phyloP scores from a whole-genome alignment of 2,113 vertebrate genomes.

The Aramus guarauna region DNA sequence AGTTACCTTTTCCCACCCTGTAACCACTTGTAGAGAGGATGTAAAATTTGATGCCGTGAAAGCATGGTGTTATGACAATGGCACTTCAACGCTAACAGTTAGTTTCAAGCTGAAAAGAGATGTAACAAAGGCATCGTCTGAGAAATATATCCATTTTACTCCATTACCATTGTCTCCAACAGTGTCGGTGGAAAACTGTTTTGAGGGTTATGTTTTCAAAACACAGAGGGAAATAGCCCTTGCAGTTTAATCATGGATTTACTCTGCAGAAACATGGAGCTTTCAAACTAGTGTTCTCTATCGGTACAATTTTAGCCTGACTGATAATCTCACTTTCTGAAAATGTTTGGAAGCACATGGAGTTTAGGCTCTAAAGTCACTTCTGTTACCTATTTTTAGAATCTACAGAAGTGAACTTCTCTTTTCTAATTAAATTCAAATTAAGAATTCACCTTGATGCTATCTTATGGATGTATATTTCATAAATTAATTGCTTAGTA shows the following conservation, averaged over 20 bases:
- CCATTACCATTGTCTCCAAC: background rate
- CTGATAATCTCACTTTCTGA: background rate
- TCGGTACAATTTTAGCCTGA: background rate
- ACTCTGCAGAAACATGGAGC: background rate
- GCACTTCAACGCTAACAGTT: background rate
- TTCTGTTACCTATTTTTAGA: background rate
- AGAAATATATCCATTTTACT: background rate
- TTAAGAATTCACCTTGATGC: background rate
- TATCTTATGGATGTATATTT: background rate
- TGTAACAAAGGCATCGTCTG: background rate
- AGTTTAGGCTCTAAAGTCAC: background rate
- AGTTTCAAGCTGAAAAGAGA: background rate
- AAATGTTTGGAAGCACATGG: background rate
- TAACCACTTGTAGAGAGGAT: background rate
- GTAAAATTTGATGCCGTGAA: background rate
- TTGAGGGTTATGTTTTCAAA: background rate
- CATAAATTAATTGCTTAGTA: background rate
- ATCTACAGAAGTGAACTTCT: background rate
- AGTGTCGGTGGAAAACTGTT: background rate
- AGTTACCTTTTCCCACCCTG: background rate
- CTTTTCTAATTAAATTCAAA: background rate
- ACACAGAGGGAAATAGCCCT: background rate
- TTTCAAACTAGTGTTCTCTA: background rate
- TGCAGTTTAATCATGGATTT: background rate
- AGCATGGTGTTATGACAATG: background rate